Conservation (phyloP, 2,113 vertebrate genomes). For the human (Homo sapiens) region GRCh38 chr1:234122001-234122500, state of each 20-base stretch:
- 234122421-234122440: background rate
- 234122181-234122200: background rate
- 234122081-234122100: too few species aligned
- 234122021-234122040: too few species aligned
- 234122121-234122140: too few species aligned
- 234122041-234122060: too few species aligned
- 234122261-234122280: background rate
- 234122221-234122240: background rate
- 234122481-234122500: too few species aligned
- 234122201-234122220: background rate
- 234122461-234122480: too few species aligned
- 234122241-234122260: background rate
- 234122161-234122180: too few species aligned
- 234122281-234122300: fast-evolving
- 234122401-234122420: background rate
- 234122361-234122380: background rate
- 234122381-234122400: background rate
- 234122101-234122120: too few species aligned
- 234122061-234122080: too few species aligned
- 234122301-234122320: background rate
- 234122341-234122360: background rate
- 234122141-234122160: too few species aligned
- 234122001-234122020: too few species aligned
- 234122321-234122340: background rate
- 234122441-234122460: background rate